Evolutionary conservation across 1,140 invertebrate species (phyloP).

Genomic region (Formica exsecta): DNA sequence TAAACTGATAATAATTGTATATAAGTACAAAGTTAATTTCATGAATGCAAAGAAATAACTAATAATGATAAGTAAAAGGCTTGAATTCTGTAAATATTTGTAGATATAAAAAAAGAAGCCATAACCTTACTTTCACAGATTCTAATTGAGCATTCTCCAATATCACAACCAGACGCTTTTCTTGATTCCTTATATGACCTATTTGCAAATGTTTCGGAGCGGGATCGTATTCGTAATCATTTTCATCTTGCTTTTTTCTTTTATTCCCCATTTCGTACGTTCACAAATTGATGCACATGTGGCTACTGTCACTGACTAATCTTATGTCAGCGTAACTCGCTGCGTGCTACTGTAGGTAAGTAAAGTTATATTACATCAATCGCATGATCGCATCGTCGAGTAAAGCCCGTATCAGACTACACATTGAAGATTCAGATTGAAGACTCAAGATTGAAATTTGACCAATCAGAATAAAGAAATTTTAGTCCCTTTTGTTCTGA

Average conservation of each 20-base stretch:
- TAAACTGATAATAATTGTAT: no score
- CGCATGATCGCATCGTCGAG: constrained; percentile 4
- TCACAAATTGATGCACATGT: background rate
- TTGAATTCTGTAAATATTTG: background rate
- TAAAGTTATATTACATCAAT: background rate
- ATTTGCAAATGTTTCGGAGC: constrained; percentile 90
- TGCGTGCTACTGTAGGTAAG: no score
- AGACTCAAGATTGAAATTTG: no score
- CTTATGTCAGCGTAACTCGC: no score
- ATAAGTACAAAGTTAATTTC: no score
- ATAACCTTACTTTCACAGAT: constrained; percentile 94
- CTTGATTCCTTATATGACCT: constrained; percentile 91
- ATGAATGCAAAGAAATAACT: background rate
- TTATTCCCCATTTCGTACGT: constrained; percentile 89
- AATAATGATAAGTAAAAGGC: background rate
- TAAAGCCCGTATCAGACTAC: no score
- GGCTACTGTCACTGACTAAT: no score
- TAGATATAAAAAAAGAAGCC: constrained; percentile 44
- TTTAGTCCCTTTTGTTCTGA: no score
- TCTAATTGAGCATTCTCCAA: constrained; percentile 98
- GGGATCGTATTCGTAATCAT: constrained; percentile 90
- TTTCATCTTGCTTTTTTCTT: constrained; percentile 86
- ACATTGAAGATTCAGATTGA: no score
- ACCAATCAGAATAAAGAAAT: no score
- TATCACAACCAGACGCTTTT: constrained; percentile 97